Conservation (phyloP, 2,888 invertebrate genomes). For the Isoperla grammatica region DNA sequence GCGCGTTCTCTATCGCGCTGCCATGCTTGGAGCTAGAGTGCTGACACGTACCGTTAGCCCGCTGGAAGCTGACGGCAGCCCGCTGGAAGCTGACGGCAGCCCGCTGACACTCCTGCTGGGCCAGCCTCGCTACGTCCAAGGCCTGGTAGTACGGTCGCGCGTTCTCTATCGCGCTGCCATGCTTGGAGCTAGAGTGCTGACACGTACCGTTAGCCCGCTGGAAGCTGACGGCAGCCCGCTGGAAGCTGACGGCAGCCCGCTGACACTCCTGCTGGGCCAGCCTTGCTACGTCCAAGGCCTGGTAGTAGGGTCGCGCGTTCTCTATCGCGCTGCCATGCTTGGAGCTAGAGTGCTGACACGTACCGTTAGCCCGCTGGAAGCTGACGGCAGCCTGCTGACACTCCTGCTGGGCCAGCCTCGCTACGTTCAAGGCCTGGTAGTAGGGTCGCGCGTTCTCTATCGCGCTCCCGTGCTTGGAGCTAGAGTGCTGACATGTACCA, state of each 20-base stretch:
- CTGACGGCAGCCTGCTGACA: conserved; percentile 87
- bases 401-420: conserved; percentile 49
- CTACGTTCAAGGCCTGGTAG: conserved; percentile 62
- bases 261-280: conserved; percentile 67
- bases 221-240: too few relatives aligned
- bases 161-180: conserved; percentile 79
- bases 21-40: conserved; percentile 80
- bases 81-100: conserved; percentile 89
- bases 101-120: conserved; percentile 71
- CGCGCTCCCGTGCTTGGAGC: conserved; percentile 75
- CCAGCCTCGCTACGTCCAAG: conserved; percentile 35
- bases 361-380: conserved; percentile 85
- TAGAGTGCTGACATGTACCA: too few relatives aligned
- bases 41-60: too few relatives aligned
- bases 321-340: conserved; percentile 82
- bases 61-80: too few relatives aligned
- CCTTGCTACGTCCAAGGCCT: conserved; percentile 49
- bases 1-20: conserved; percentile 77
- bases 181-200: conserved; percentile 75
- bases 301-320: conserved; percentile 85
- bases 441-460: conserved; percentile 86
- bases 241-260: conserved; percentile 83
- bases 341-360: too few relatives aligned
- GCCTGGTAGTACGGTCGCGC: conserved; percentile 89
- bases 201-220: conserved; percentile 87